Conservation (phyloP, 2,888 invertebrate species). For the Apodemia zela region DNA sequence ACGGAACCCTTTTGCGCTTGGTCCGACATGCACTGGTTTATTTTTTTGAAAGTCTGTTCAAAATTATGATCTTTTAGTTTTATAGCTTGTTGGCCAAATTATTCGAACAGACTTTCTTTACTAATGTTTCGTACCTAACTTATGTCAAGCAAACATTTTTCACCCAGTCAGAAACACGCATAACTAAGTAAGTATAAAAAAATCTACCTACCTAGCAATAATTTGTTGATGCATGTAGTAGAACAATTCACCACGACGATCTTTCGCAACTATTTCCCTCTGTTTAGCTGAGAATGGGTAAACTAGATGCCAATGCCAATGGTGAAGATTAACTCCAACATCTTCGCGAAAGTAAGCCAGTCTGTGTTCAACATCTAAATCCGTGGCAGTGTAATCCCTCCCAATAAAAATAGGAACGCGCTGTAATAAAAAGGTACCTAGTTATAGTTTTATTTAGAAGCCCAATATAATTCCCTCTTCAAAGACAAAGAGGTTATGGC, state of each 20-base stretch:
- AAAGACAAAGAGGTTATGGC: no score
- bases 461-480: no score
- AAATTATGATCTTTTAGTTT: no score
- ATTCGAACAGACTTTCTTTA: no score
- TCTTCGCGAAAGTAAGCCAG: constrained; percentile 92
- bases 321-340: constrained; percentile 88
- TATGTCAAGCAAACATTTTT: no score
- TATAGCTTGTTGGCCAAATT: not conserved
- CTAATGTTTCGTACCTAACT: no score
- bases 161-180: no score
- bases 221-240: constrained; percentile 87
- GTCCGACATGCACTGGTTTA: no score
- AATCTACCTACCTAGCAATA: constrained; percentile 63
- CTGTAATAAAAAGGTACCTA: constrained; percentile 43
- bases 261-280: constrained; percentile 83
- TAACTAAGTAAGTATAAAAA: not conserved
- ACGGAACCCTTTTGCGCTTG: no score
- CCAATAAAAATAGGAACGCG: constrained; percentile 86
- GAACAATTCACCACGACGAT: constrained; percentile 89
- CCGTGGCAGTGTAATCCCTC: constrained; percentile 88
- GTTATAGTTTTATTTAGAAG: no score
- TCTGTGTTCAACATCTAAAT: constrained; percentile 89
- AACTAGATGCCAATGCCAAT: constrained; percentile 92
- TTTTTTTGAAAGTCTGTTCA: no score
- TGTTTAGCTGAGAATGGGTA: constrained; percentile 83